phyloP scores from a whole-genome alignment of 2,888 invertebrate genomes.

The Drosophila algonquin region DNA sequence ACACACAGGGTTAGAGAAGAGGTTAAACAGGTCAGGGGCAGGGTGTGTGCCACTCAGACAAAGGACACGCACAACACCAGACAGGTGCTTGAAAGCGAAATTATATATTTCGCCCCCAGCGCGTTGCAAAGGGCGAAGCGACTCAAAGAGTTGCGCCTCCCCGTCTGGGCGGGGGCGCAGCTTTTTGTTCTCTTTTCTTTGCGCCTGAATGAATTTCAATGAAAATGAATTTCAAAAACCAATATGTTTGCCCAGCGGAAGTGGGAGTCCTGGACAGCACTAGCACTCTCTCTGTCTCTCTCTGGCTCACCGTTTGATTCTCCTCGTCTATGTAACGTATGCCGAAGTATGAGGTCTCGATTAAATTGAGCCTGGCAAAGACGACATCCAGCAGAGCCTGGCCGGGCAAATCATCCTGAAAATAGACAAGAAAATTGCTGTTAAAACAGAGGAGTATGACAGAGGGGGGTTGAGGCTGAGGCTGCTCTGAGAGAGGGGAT shows the following conservation, averaged over 20 bases:
- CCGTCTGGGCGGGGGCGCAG: slow-evolving; percentile 6
- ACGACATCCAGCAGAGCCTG: slow-evolving; percentile 96
- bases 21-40: slow-evolving; percentile 19
- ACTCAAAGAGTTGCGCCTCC: slow-evolving; percentile 60
- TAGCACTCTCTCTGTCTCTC: too few species aligned
- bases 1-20: background rate
- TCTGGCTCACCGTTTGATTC: slow-evolving; percentile 93
- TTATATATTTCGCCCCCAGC: slow-evolving; percentile 64
- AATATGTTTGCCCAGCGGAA: slow-evolving; percentile 66
- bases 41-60: background rate
- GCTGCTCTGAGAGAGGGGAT: background rate
- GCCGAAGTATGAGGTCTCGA: slow-evolving; percentile 98
- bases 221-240: slow-evolving; percentile 80
- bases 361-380: slow-evolving; percentile 95
- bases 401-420: slow-evolving; percentile 94
- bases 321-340: slow-evolving; percentile 95
- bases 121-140: slow-evolving; percentile 19
- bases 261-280: slow-evolving; percentile 17
- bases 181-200: slow-evolving; percentile 55
- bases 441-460: slow-evolving; percentile 52
- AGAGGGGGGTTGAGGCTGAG: slow-evolving; percentile 9
- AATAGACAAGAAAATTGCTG: slow-evolving; percentile 81
- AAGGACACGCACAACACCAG: slow-evolving; percentile 30
- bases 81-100: slow-evolving; percentile 65
- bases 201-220: slow-evolving; percentile 78